Evolutionary conservation across 2,797 vertebrate species (phyloP), one percentile per base, ranked within the genome.

Genomic region (Echeneis naucrates): DNA sequence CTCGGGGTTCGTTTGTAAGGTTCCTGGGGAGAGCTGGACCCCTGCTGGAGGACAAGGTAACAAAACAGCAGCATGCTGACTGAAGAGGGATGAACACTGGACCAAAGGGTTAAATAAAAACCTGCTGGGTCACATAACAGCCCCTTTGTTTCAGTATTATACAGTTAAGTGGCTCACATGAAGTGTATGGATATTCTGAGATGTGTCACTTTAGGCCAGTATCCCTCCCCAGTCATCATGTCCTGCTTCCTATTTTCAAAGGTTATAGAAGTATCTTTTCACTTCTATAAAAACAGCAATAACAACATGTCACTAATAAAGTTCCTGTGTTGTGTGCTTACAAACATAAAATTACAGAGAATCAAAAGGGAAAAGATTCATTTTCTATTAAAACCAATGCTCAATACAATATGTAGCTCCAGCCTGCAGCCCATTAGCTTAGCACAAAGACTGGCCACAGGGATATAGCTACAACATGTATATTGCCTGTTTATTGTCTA

Each of bases 1-100:
- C 89, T 70, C 77, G 50, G 68, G 84, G 88, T 93, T 94, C 76
- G 92, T 93, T 92, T 94, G 91, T 89, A 83, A 87, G 90, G 89
- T 85, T 81, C 93, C 89, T 71, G 84, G 83, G 90, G 91, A 89
- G 85, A 83, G 81, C 75, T 71, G 88, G 88, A 92, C 90, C 92
- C 92, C 93, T 76, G 89, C 87, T 75, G 91, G 87, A 74, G 79
- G 85, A 93, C 90, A 83, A 92, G 90, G 90, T 85, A 91, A 90
- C 87, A 91, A 92, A 93, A 92, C 93, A 92, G 87, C 88, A 81
- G 90, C 87, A 76, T 56, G 85, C 79, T 89, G 88, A 90, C 77
- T 77, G 76, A 77, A 85, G 86, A 90, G 84, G 83, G 86, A 82
- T 84, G 88, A 82, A 84, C 69, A 67, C 72, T 74, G 76, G 81